These are phyloP conservation scores for Entomyzon cyanotis DNA, from an alignment of 2,113 vertebrate species.

Conservation along the genomic window DNA sequence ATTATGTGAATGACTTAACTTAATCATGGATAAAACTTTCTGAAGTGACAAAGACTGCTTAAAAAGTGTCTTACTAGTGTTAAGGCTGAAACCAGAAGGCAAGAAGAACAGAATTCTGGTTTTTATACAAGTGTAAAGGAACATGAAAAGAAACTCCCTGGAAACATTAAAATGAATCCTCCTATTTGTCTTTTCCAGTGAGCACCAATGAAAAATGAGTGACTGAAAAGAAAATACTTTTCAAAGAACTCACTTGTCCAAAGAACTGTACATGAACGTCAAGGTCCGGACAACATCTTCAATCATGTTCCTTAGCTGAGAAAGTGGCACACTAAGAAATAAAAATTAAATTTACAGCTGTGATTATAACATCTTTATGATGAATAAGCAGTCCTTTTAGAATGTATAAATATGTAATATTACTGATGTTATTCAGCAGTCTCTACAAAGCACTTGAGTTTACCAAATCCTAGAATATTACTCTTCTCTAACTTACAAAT, in stretches of 20 bases:
- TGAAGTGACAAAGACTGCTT: not conserved
- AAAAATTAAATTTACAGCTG: not conserved
- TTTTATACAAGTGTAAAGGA: not conserved
- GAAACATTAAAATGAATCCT: not conserved
- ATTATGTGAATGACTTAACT: not conserved
- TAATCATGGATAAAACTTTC: not conserved
- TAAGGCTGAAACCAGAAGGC: not conserved
- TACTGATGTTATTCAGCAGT: not conserved
- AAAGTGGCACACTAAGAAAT: constrained; percentile 83
- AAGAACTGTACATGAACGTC: constrained; percentile 89
- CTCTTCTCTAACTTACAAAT: not conserved
- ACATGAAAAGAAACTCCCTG: not conserved
- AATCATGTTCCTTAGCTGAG: constrained; percentile 86
- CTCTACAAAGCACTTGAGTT: not conserved
- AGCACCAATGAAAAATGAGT: not conserved
- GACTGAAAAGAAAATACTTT: not conserved
- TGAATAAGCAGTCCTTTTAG: not conserved
- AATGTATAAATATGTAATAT: not conserved
- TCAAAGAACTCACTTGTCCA: constrained; percentile 82
- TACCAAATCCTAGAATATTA: not conserved
- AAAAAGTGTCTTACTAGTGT: not conserved
- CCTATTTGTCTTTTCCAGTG: not conserved
- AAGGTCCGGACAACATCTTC: constrained; percentile 84
- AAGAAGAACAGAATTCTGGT: not conserved
- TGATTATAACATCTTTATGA: not conserved